A percentile compares a stretch with the other conserved stretches of the same genome.
Evolutionary conservation across 2,113 vertebrate species (phyloP).

Genomic region (Ciconia stormi): DNA sequence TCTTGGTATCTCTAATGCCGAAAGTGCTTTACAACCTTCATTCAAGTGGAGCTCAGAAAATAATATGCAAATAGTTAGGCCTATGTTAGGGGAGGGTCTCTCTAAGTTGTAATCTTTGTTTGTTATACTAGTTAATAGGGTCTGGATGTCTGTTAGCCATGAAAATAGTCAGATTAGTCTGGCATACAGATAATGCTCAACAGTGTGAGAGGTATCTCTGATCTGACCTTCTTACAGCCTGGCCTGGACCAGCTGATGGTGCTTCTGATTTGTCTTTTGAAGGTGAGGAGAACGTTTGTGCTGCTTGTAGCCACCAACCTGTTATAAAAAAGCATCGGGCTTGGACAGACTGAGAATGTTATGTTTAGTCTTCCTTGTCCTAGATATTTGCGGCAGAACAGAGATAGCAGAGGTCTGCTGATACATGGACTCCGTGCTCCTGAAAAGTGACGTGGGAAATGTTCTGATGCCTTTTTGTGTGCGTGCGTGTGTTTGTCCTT

Average conservation of each 20-base stretch:
- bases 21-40: neutral
- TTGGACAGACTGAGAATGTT: neutral
- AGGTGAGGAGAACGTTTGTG: neutral
- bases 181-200: neutral
- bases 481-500: neutral
- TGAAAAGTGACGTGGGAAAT: neutral
- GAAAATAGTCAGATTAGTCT: neutral
- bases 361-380: slow-evolving; percentile 4
- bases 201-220: neutral
- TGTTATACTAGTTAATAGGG: neutral
- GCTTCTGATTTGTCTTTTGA: neutral
- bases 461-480: neutral
- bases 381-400: neutral
- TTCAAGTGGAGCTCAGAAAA: neutral
- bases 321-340: neutral
- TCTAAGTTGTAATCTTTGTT: neutral
- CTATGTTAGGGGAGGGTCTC: neutral
- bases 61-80: neutral
- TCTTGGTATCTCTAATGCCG: neutral
- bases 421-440: neutral
- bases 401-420: neutral
- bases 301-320: neutral
- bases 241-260: neutral
- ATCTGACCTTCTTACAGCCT: neutral
- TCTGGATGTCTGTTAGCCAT: neutral